phyloP scores from a whole-genome alignment of 2,888 invertebrate species.

The Hyposoter dolosus region DNA sequence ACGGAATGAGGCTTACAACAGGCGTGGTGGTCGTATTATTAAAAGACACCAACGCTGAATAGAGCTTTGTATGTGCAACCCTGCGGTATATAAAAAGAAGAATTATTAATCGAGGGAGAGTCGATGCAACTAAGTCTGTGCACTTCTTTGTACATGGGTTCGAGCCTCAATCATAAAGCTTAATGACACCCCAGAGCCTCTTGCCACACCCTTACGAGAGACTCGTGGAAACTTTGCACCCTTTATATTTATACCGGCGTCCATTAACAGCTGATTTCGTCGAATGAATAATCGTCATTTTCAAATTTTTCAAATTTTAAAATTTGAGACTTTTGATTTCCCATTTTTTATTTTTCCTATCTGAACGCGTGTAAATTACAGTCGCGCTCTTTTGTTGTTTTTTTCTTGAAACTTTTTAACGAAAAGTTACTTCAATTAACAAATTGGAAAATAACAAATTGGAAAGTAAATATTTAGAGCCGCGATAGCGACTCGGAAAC shows the following conservation, averaged over 20 bases:
- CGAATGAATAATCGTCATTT: not conserved
- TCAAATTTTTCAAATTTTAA: no score
- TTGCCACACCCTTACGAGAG: conserved; percentile 2
- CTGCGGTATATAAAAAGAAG: conserved; percentile 18
- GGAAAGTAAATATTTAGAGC: no score
- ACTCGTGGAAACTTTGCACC: conserved; percentile 10
- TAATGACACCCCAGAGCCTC: not conserved
- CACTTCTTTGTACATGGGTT: not conserved
- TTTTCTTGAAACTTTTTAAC: no score
- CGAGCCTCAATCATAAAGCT: conserved; percentile 17
- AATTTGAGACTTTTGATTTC: no score
- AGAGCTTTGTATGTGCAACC: conserved; percentile 2
- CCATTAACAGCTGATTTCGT: not conserved
- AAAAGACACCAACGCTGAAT: conserved; percentile 41
- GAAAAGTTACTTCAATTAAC: no score
- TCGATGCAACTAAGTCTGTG: conserved; percentile 2
- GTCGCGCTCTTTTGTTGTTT: no score
- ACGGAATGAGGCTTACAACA: conserved; percentile 4
- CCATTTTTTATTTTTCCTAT: no score
- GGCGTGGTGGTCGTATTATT: conserved; percentile 40
- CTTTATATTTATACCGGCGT: not conserved
- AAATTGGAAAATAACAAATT: no score
- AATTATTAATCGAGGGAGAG: conserved; percentile 13
- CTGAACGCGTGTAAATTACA: no score
- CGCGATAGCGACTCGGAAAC: no score